Percentiles rank a stretch among this genome's conserved stretches.
These are phyloP conservation scores for Drosophila takahashii DNA, from an alignment of 1,140 invertebrate species.

Conservation along the genomic window DNA sequence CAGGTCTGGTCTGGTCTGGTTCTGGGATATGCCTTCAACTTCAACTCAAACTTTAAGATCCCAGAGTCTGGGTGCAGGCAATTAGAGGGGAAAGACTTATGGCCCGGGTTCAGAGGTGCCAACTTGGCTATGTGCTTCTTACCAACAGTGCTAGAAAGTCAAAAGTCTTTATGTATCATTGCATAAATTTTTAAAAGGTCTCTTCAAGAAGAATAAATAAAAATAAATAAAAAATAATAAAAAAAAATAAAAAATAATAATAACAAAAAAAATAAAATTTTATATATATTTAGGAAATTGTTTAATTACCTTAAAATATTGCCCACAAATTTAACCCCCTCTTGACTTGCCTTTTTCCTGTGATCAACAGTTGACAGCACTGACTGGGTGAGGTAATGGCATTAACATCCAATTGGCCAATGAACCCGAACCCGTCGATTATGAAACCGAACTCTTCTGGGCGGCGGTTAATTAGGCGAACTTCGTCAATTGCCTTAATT, in stretches of 20 bases:
- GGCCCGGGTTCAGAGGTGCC: slow-evolving; percentile 12
- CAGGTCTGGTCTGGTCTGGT: slow-evolving; percentile 38
- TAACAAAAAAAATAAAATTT: too few relatives aligned
- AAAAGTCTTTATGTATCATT: too few relatives aligned
- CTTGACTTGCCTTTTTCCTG: neutral
- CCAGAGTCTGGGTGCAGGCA: slow-evolving; percentile 18
- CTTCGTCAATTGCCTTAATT: slow-evolving; percentile 73
- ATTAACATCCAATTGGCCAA: slow-evolving; percentile 54
- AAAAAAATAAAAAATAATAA: too few relatives aligned
- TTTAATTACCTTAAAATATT: too few relatives aligned
- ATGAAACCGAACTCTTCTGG: slow-evolving; percentile 47
- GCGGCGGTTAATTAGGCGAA: slow-evolving; percentile 40
- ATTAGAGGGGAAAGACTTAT: slow-evolving; percentile 38
- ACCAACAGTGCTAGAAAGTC: neutral
- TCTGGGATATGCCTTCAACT: slow-evolving; percentile 37
- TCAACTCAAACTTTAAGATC: slow-evolving; percentile 12
- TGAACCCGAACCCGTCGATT: slow-evolving; percentile 67
- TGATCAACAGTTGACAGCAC: neutral
- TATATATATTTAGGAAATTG: too few relatives aligned
- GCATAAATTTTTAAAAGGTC: too few relatives aligned
- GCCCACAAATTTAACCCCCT: too few relatives aligned
- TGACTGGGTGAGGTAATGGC: slow-evolving; percentile 33
- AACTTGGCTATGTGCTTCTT: neutral
- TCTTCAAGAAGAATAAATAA: too few relatives aligned
- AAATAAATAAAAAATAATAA: too few relatives aligned